Evolutionary conservation across 2,888 invertebrate species (phyloP).

Genomic region (Pedicia rivosa): DNA sequence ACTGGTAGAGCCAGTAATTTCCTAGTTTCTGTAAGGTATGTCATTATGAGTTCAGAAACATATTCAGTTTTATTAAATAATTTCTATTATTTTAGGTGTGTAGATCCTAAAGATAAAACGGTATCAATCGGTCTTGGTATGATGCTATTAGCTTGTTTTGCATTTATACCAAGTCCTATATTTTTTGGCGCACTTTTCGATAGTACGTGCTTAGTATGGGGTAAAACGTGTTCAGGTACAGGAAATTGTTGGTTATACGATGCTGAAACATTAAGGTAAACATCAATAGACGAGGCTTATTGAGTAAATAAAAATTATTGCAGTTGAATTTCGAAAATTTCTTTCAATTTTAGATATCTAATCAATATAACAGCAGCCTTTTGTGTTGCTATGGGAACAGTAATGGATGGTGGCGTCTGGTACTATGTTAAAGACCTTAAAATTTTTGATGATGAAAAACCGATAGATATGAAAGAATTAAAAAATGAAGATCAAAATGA

Average conservation of each 20-base stretch:
- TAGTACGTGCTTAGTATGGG: conserved; percentile 52
- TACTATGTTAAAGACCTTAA: conserved; percentile 50
- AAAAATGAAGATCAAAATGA: conserved; percentile 25
- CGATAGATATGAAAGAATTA: conserved; percentile 23
- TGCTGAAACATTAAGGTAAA: conserved; percentile 43
- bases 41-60: too few relatives aligned
- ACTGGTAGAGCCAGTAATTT: conserved; percentile 47
- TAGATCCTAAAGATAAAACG: conserved; percentile 55
- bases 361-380: conserved; percentile 48
- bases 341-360: too few relatives aligned
- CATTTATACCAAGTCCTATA: conserved; percentile 62
- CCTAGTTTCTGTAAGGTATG: conserved; percentile 41
- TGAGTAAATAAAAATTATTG: too few relatives aligned
- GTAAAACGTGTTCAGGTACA: conserved; percentile 48
- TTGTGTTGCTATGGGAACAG: conserved; percentile 43
- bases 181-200: conserved; percentile 54
- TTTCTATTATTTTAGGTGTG: too few relatives aligned
- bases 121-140: conserved; percentile 54
- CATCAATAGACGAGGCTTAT: too few relatives aligned
- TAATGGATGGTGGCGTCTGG: conserved; percentile 51
- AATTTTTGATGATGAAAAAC: conserved; percentile 47
- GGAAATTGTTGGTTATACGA: conserved; percentile 65
- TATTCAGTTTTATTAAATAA: too few relatives aligned
- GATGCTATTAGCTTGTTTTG: conserved; percentile 50
- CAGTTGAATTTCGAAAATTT: too few relatives aligned